phyloP scores from a whole-genome alignment of 1,140 invertebrate species.

The Drosophila littoralis region DNA sequence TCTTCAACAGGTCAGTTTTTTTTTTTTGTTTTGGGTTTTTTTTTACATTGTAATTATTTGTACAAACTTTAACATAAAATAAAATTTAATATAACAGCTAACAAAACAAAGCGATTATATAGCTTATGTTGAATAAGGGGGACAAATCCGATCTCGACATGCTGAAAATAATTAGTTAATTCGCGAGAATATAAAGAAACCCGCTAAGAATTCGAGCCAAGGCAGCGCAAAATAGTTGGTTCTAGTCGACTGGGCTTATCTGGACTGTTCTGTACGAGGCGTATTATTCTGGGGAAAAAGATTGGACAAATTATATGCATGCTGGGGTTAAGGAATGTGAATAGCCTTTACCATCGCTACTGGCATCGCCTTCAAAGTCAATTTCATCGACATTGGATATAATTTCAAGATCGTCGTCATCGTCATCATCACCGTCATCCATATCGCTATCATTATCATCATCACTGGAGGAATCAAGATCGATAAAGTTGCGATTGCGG shows the following conservation, averaged over 20 bases:
- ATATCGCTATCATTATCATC: constrained; percentile 54
- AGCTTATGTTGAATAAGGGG: constrained; percentile 15
- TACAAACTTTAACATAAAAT: constrained; percentile 61
- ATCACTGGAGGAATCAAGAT: constrained; percentile 47
- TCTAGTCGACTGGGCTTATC: constrained; percentile 2
- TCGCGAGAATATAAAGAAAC: constrained; percentile 19
- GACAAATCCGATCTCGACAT: not conserved
- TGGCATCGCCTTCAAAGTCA: constrained; percentile 44
- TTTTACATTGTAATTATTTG: constrained; percentile 38
- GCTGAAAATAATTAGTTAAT: not conserved
- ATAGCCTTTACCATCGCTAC: constrained; percentile 53
- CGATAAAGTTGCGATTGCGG: constrained; percentile 50
- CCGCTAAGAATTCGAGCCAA: constrained; percentile 11
- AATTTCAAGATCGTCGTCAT: constrained; percentile 57
- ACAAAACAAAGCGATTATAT: constrained; percentile 38
- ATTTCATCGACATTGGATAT: constrained; percentile 42
- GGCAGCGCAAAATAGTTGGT: constrained; percentile 21
- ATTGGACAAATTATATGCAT: constrained; percentile 15
- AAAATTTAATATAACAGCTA: constrained; percentile 51
- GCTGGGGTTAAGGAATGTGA: constrained; percentile 8
- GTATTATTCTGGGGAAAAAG: constrained; percentile 46
- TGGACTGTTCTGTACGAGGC: not conserved
- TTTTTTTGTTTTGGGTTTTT: constrained; percentile 14
- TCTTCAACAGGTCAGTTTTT: constrained; percentile 51
- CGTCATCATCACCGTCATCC: constrained; percentile 58